A percentile compares a stretch with the other conserved stretches of the same genome.
These are phyloP conservation scores for Hoplodrina blanda DNA, from an alignment of 2,888 invertebrate genomes.

Conservation along the genomic window DNA sequence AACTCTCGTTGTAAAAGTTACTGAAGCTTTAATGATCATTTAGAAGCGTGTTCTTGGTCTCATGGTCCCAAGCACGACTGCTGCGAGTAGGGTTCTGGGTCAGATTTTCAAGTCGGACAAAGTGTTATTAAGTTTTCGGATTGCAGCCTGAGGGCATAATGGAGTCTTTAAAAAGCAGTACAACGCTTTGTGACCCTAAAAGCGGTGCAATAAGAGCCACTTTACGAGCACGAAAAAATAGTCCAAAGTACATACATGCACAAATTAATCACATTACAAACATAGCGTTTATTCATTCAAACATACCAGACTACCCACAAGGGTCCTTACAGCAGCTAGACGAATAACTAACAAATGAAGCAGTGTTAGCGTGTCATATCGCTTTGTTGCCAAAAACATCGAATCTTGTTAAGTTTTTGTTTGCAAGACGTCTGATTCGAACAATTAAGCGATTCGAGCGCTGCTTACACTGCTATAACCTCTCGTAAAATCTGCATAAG, in stretches of 20 bases:
- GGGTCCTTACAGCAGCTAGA: conserved; percentile 51
- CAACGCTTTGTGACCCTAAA: no score
- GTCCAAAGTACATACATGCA: background rate
- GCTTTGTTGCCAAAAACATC: conserved; percentile 69
- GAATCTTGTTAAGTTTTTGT: conserved; percentile 72
- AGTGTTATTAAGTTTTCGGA: no score
- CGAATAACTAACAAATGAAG: conserved; percentile 60
- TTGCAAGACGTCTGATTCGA: conserved; percentile 74
- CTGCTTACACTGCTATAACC: conserved; percentile 78
- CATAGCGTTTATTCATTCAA: conserved; percentile 17
- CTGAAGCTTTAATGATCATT: no score
- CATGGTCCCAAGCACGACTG: no score
- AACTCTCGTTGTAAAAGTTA: background rate
- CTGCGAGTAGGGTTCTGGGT: no score
- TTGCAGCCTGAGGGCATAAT: no score
- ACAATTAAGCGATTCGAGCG: conserved; percentile 82
- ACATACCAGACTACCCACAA: conserved; percentile 38
- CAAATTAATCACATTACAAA: conserved; percentile 8
- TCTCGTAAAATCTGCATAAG: conserved; percentile 87
- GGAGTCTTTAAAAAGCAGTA: no score
- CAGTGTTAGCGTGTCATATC: conserved; percentile 57
- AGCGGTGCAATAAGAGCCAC: no score
- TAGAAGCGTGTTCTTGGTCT: no score
- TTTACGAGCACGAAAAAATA: background rate
- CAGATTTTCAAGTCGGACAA: no score